phyloP scores from a whole-genome alignment of 2,888 invertebrate genomes.

The Dasysyrphus tricinctus region DNA sequence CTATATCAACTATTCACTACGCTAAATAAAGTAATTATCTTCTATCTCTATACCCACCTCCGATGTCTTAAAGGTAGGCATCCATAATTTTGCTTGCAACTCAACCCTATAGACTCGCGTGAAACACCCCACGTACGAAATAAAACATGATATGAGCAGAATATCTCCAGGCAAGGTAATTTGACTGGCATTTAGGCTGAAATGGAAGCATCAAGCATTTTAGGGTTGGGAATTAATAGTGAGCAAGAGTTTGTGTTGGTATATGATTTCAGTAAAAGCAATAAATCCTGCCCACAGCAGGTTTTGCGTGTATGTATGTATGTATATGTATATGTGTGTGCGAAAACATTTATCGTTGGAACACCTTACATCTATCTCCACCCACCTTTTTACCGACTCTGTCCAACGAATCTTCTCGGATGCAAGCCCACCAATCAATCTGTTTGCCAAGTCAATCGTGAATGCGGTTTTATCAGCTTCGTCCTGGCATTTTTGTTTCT shows the following conservation, averaged over 20 bases:
- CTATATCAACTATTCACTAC: background rate
- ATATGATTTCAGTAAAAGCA: background rate
- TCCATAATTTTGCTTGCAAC: conserved; percentile 91
- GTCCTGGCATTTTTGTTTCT: conserved; percentile 95
- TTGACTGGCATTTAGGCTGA: conserved; percentile 88
- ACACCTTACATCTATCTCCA: background rate
- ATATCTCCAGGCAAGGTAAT: conserved; percentile 95
- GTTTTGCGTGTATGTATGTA: background rate
- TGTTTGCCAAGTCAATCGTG: conserved; percentile 95
- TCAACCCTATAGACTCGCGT: conserved; percentile 92
- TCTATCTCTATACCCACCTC: conserved; percentile 83
- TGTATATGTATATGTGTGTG: too few species aligned
- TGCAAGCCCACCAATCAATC: conserved; percentile 95
- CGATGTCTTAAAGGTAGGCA: conserved; percentile 89
- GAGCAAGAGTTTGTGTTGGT: background rate
- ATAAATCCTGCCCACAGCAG: conserved; percentile 1
- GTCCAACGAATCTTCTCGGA: conserved; percentile 95
- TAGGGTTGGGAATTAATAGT: conserved; percentile 2
- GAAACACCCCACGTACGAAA: conserved; percentile 97
- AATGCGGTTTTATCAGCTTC: conserved; percentile 95
- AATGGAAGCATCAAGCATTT: conserved; percentile 9
- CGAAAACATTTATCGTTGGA: conserved; percentile 22
- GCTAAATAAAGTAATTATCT: conserved; percentile 1
- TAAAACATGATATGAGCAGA: conserved; percentile 94
- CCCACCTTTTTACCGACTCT: conserved; percentile 86